Evolutionary conservation across 2,888 invertebrate species (phyloP), one percentile per base, ranked within the genome.

Genomic region (Noctua fimbriata): DNA sequence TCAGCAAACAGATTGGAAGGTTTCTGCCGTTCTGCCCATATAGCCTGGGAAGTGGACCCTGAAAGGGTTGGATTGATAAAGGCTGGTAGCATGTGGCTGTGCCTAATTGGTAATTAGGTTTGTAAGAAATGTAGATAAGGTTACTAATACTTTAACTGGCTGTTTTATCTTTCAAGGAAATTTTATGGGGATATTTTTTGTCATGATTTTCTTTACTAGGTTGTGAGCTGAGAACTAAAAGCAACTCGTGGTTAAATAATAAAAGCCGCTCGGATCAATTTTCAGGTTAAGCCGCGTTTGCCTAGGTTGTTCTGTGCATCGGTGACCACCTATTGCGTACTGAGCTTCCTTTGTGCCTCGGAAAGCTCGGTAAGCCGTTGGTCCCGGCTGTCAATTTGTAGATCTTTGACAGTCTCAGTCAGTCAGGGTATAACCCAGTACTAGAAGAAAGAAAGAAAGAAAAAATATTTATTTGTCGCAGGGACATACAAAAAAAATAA

Each of bases 41-140:
- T 69, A 32, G 28, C 71, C 52, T n/a, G 65, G 63, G 44, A 52
- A 83, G 16, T 52, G 66, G 52, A 74, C 70, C 87, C 36, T 78
- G 66, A 84, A 81, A 81, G 81, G 81, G 81, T 84, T 80, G 44
- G 80, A 84, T 81, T 84, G 81, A 81, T 80, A 44, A 49, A 28
- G 85, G 80, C 66, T 52, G 58, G 58, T 10, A 16, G 4, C n/a
- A 41, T 60, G 21, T 14, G 66, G n/a, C 41, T 58, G n/a, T n/a
- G 41, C 18, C 44, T 79, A 49, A 81, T 79, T 65, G 65, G 65
- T 49, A 69, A 81, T 79, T 79, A 58, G 41, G 49, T 79, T 79
- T 47, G 14, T n/a, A 49, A n/a, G 49, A 28, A 49, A 69, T 52
- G 4, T 3, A 21, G 32, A 44, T 32, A n/a, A 5, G 21, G 14